phyloP scores from a whole-genome alignment of 1,140 invertebrate species.

The Bacillus rossius region DNA sequence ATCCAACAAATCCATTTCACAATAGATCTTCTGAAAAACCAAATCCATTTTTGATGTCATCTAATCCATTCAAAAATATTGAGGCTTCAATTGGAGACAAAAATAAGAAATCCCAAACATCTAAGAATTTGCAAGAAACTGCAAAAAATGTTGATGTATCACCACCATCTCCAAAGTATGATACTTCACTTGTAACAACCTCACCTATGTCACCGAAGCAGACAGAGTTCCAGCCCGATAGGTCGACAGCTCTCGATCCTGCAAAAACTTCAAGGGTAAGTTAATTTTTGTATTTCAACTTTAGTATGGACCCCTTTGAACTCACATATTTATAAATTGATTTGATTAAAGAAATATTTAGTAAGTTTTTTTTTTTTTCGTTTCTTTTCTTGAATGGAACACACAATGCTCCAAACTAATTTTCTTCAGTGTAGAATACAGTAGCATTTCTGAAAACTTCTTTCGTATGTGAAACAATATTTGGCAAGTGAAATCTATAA shows the following conservation, averaged over 20 bases:
- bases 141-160: background rate
- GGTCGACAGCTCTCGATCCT: background rate
- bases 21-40: background rate
- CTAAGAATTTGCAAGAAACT: background rate
- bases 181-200: background rate
- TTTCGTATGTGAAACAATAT: too few relatives aligned
- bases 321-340: too few relatives aligned
- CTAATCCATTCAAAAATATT: constrained; percentile 6
- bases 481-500: too few relatives aligned
- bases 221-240: background rate
- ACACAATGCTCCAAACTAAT: too few relatives aligned
- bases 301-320: too few relatives aligned
- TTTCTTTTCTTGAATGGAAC: too few relatives aligned
- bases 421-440: too few relatives aligned
- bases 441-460: too few relatives aligned
- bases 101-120: background rate
- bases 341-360: too few relatives aligned
- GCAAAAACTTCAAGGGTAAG: background rate
- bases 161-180: background rate
- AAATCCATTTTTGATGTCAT: constrained; percentile 10
- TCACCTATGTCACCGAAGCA: background rate
- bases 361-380: too few relatives aligned
- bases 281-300: background rate
- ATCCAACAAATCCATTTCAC: constrained; percentile 10
- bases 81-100: background rate